These are phyloP conservation scores for Catotricha subobsoleta DNA, from an alignment of 2,888 invertebrate genomes.

Conservation along the genomic window DNA sequence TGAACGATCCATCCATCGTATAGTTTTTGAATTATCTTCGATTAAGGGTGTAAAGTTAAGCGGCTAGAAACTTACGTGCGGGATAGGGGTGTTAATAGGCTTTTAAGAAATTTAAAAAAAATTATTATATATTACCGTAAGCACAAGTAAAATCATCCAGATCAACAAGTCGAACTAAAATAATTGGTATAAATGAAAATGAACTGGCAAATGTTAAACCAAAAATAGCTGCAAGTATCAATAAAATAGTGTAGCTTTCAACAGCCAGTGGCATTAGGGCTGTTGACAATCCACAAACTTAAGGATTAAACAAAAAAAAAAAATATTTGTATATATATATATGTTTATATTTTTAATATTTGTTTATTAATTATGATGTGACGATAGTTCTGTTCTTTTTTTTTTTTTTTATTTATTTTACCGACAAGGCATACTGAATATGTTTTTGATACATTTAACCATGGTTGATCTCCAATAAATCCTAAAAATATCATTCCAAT, in stretches of 20 bases:
- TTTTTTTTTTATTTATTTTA: conserved; percentile 15
- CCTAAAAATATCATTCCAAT: conserved; percentile 78
- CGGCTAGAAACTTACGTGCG: too few species aligned
- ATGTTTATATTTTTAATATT: background rate
- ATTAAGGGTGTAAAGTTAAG: too few species aligned
- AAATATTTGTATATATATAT: background rate
- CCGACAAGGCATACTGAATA: conserved; percentile 59
- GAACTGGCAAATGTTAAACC: conserved; percentile 84
- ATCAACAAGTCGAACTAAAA: conserved; percentile 74
- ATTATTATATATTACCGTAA: too few species aligned
- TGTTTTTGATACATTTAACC: conserved; percentile 63
- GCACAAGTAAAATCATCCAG: conserved; percentile 83
- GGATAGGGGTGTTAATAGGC: too few species aligned
- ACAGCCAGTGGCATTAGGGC: conserved; percentile 24
- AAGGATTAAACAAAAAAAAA: background rate
- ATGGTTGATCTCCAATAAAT: conserved; percentile 72
- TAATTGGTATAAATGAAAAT: conserved; percentile 78
- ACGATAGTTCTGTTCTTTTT: too few species aligned
- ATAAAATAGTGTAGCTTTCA: conserved; percentile 18
- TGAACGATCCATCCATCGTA: too few species aligned
- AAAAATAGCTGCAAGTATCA: conserved; percentile 42
- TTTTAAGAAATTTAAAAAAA: too few species aligned
- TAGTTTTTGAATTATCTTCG: too few species aligned
- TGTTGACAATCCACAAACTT: conserved; percentile 28
- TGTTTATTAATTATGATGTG: background rate